phyloP scores from a whole-genome alignment of 2,113 vertebrate species.

The Chlorodrepanis virens region DNA sequence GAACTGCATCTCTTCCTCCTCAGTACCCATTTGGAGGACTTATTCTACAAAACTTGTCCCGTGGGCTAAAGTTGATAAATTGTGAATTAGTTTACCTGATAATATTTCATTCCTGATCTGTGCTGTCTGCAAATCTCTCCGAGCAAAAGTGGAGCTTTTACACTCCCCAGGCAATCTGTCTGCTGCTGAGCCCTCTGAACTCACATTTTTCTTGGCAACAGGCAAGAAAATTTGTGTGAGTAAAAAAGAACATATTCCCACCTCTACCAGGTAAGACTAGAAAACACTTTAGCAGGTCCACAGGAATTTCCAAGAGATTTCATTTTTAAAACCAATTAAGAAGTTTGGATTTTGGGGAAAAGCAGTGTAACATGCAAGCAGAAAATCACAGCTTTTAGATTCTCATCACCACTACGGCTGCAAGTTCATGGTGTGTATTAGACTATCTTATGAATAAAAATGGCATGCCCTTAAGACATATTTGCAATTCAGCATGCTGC shows the following conservation, averaged over 20 bases:
- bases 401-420: not conserved
- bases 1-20: not conserved
- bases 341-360: not conserved
- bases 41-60: not conserved
- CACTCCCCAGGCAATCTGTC: not conserved
- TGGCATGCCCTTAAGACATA: not conserved
- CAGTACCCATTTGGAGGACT: not conserved
- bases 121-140: not conserved
- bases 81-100: not conserved
- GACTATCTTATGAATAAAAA: not conserved
- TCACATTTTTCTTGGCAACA: not conserved
- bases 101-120: not conserved
- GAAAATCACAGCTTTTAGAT: not conserved
- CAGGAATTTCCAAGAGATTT: not conserved
- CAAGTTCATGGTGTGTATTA: not conserved
- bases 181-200: not conserved
- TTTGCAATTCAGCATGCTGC: not conserved
- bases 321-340: not conserved
- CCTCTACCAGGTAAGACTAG: not conserved
- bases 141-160: not conserved
- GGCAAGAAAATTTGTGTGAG: not conserved
- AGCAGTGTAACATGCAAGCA: not conserved
- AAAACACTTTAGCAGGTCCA: not conserved
- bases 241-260: not conserved
- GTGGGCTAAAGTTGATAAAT: not conserved